phyloP scores from a whole-genome alignment of 2,888 invertebrate species.

The Alloscopus bannaensis region DNA sequence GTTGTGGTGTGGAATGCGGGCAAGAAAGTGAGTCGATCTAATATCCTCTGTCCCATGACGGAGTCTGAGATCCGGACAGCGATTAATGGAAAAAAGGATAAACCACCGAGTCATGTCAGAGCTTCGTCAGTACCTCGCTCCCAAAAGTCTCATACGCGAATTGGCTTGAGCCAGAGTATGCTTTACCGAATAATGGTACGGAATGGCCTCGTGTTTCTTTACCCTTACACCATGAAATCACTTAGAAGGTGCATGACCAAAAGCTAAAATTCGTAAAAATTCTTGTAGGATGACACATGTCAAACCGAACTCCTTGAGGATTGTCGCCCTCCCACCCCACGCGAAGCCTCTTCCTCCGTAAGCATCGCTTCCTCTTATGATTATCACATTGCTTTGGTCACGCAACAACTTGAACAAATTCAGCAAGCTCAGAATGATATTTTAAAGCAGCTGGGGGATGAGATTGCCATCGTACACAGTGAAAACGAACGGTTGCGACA shows the following conservation, averaged over 20 bases:
- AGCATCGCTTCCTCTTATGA: slow-evolving; percentile 18
- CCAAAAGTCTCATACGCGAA: background rate
- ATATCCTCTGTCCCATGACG: slow-evolving; percentile 40
- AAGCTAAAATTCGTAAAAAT: background rate
- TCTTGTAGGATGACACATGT: background rate
- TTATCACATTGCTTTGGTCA: slow-evolving; percentile 51
- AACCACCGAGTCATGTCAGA: no score
- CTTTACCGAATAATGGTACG: background rate
- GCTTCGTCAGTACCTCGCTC: background rate
- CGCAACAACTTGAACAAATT: slow-evolving; percentile 62
- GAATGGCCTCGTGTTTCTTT: no score
- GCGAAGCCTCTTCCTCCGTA: slow-evolving; percentile 14
- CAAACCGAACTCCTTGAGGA: slow-evolving; percentile 26
- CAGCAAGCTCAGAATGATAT: slow-evolving; percentile 65
- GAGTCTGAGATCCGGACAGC: slow-evolving; percentile 36
- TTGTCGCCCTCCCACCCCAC: slow-evolving; percentile 1
- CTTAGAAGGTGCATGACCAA: background rate
- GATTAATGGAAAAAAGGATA: no score
- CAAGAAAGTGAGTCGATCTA: slow-evolving; percentile 26
- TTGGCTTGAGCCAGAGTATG: background rate
- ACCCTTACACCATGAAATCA: no score
- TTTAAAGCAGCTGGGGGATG: slow-evolving; percentile 48
- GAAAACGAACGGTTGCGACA: slow-evolving; percentile 58
- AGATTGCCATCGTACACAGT: slow-evolving; percentile 48
- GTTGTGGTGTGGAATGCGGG: slow-evolving; percentile 53